Evolutionary conservation across 1,140 invertebrate species (phyloP), one percentile per base, ranked within the genome.

Genomic region (Conus ventricosus): DNA sequence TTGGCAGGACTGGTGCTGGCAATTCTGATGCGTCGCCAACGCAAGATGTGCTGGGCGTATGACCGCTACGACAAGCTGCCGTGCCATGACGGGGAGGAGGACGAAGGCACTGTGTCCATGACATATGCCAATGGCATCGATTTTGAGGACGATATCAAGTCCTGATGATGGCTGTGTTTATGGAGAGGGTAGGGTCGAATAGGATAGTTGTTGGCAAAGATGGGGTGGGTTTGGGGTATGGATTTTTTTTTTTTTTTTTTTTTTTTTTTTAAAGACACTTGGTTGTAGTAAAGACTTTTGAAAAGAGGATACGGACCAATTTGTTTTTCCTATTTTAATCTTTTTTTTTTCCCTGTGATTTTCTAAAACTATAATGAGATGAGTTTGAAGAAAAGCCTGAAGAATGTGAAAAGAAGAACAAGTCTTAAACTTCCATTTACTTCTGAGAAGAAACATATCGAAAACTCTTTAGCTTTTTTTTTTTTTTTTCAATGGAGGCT

Each of bases 1-100:
- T 11, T 23, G 20, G 5, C 84, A 86, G 84, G 84, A 20, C 54
- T 57, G n/a, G 75, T 87, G 23, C 7, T 87, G 75, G 54, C 75
- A 7, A 25, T 87, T 63, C 54, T 78, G 71, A 11, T 54, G 10
- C 75, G 75, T 15, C 85, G 75, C 8, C 85, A 87, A 11, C 85
- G 85, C 71, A 87, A 87, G 71, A 75, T 87, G 53, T 87, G 85
- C 85, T 87, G 85, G 85, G 54, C 71, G 11, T 87, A 87, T 23
- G 39, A 75, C 27, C 67, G 71, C 27, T 87, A 87, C 15, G 85
- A 87, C 85, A 87, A 87, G 27, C 53, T 87, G 85, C 85, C 85
- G 54, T 87, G 85, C n/a, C 85, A 87, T 27, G 85, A 87, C 23
- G 85, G 85, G 5, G 85, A 87, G 0, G 85, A 87, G 39, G 84